Percentiles rank a stretch among this genome's conserved stretches.
Evolutionary conservation across 2,113 vertebrate species (phyloP).

Genomic region (Lophotis ruficrista): DNA sequence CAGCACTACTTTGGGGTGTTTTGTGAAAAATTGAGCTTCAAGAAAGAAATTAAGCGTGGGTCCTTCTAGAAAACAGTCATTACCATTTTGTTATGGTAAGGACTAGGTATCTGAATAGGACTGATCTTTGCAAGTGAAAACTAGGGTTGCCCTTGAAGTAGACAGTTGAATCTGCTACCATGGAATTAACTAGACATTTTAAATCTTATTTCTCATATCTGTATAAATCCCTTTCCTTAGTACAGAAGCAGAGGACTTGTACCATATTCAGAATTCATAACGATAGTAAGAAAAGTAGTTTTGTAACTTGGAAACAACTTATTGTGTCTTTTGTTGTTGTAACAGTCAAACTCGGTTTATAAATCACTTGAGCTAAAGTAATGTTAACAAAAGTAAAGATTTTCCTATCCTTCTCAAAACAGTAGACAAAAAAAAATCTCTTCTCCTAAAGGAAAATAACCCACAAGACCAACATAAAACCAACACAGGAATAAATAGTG

Average conservation of each 20-base stretch:
- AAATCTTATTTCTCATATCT: not conserved
- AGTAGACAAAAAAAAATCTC: not conserved
- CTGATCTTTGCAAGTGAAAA: not conserved
- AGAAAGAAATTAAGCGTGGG: not conserved
- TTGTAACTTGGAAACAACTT: not conserved
- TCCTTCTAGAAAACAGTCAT: not conserved
- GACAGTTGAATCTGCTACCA: not conserved
- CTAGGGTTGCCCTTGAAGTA: not conserved
- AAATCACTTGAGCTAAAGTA: not conserved
- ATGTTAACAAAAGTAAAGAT: not conserved
- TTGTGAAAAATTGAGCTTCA: not conserved
- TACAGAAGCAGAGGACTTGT: not conserved
- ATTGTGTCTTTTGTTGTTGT: not conserved
- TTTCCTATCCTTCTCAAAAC: not conserved
- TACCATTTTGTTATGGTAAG: not conserved
- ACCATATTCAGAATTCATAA: not conserved
- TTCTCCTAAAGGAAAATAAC: not conserved
- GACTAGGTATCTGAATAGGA: not conserved
- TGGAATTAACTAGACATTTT: not conserved
- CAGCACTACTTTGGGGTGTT: not conserved
- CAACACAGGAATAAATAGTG: not conserved
- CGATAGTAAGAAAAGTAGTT: not conserved
- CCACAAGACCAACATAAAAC: not conserved
- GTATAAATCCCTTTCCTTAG: not conserved
- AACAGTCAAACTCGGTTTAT: not conserved